A percentile compares a stretch with the other conserved stretches of the same genome.
Conservation (phyloP, 2,888 invertebrate genomes). For the Pseudoips prasinana region DNA sequence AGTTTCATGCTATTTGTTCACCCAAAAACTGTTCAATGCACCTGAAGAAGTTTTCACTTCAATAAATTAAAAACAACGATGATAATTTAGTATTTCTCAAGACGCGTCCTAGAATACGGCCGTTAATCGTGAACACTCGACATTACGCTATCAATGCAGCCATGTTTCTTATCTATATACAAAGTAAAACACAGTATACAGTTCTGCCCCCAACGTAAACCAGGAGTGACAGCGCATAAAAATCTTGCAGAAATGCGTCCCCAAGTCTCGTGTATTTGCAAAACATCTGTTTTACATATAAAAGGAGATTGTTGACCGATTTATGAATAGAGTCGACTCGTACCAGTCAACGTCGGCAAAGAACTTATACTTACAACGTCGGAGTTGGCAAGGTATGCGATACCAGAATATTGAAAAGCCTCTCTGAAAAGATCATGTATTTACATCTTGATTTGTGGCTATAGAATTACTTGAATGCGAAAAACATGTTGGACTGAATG, state of each 20-base stretch:
- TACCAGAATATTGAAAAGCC: conserved; percentile 23
- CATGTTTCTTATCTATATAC: too few species aligned
- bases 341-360: conserved; percentile 24
- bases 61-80: too few species aligned
- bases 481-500: too few species aligned
- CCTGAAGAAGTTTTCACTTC: too few species aligned
- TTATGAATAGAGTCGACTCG: conserved; percentile 28
- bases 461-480: too few species aligned
- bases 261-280: conserved; percentile 19
- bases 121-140: too few species aligned
- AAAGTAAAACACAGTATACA: neutral
- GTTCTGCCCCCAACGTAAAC: conserved; percentile 24
- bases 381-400: conserved; percentile 28
- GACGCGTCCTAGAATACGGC: too few species aligned
- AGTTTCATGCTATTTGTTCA: too few species aligned
- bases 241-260: conserved; percentile 29
- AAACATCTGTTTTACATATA: conserved; percentile 40
- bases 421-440: conserved; percentile 7
- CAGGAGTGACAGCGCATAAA: conserved; percentile 34
- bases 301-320: conserved; percentile 32
- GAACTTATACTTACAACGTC: conserved; percentile 17
- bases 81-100: too few species aligned
- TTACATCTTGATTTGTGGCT: neutral
- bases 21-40: too few species aligned
- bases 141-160: too few species aligned